A percentile compares a stretch with the other conserved stretches of the same genome.
These are phyloP conservation scores for Toxotes lorentzi DNA, from an alignment of 2,797 vertebrate species.

Conservation along the genomic window DNA sequence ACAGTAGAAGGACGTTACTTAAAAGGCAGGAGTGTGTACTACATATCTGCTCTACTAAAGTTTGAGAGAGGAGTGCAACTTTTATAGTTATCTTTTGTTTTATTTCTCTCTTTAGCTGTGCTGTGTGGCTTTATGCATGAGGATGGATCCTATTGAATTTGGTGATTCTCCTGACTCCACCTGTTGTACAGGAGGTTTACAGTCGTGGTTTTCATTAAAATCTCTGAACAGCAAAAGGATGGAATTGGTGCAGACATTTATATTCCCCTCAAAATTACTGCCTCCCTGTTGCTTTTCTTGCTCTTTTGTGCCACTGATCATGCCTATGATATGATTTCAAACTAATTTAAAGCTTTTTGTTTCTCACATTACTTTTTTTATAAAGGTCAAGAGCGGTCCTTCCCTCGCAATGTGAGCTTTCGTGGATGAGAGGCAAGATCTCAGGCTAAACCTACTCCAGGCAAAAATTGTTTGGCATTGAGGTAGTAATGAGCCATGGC, in stretches of 20 bases:
- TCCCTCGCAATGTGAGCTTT: conserved; percentile 21
- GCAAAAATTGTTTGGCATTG: conserved; percentile 48
- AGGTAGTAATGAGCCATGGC: conserved; percentile 73
- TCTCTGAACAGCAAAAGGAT: neutral
- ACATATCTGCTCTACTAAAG: neutral
- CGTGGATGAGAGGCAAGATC: conserved; percentile 39
- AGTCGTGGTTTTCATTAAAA: neutral
- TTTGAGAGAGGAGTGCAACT: conserved; percentile 20
- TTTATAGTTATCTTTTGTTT: conserved; percentile 19
- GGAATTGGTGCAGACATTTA: neutral
- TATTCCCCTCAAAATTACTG: neutral
- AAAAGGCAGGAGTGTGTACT: neutral
- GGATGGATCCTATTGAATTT: neutral
- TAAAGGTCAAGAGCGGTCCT: conserved; percentile 33
- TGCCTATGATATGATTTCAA: conserved; percentile 1
- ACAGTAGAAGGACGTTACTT: conserved; percentile 12
- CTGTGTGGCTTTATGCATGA: neutral
- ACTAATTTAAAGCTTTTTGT: conserved; percentile 2
- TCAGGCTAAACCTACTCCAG: conserved; percentile 46
- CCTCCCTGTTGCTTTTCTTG: neutral
- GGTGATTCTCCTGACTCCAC: no score
- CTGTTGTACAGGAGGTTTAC: neutral
- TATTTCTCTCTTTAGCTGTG: neutral
- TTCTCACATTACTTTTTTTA: conserved; percentile 15
- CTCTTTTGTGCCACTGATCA: neutral